Evolutionary conservation across 2,113 vertebrate genomes (phyloP).

Genomic region (Esox niger): DNA sequence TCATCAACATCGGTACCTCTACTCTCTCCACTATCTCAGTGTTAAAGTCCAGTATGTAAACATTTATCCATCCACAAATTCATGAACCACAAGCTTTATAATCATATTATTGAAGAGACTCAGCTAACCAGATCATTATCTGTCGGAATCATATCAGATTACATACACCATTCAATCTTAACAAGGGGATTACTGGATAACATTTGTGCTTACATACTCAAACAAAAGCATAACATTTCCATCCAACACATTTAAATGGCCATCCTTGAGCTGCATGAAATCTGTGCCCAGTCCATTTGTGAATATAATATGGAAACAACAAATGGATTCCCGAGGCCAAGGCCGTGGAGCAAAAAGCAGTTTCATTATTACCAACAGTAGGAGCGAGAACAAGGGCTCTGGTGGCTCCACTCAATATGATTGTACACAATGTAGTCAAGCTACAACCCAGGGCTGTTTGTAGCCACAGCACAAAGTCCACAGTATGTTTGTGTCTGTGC

Average conservation of each 20-base stretch:
- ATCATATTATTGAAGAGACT: slow-evolving; percentile 44
- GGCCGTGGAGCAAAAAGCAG: slow-evolving; percentile 25
- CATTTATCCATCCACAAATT: slow-evolving; percentile 39
- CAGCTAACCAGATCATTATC: slow-evolving; percentile 34
- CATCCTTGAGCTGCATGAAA: slow-evolving; percentile 25
- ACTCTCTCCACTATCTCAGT: slow-evolving; percentile 20
- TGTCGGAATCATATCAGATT: slow-evolving; percentile 38
- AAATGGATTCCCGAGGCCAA: slow-evolving; percentile 42
- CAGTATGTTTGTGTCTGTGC: too few species aligned
- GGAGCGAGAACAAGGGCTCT: slow-evolving; percentile 15
- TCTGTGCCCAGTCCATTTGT: too few species aligned
- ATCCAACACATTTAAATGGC: slow-evolving; percentile 32
- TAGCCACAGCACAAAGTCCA: slow-evolving; percentile 40
- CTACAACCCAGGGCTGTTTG: slow-evolving; percentile 49
- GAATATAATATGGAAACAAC: slow-evolving; percentile 35
- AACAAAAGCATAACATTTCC: slow-evolving; percentile 38
- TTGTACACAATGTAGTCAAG: slow-evolving; percentile 46
- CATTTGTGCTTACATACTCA: slow-evolving; percentile 34
- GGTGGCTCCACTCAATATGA: slow-evolving; percentile 45
- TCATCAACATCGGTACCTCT: too few species aligned
- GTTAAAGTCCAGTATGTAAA: slow-evolving; percentile 41
- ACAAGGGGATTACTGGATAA: slow-evolving; percentile 35
- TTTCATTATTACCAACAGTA: slow-evolving; percentile 36
- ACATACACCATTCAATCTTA: slow-evolving; percentile 29
- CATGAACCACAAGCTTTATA: slow-evolving; percentile 26